Percentiles rank a stretch among this genome's conserved stretches.
These are phyloP conservation scores for Xenopus tropicalis DNA, from an alignment of 2,113 vertebrate species.

Conservation along the genomic window UCB_Xtro_10.0 CM004447.2:11511501-11512000, in stretches of 20 bases:
- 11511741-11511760: not conserved
- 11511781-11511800: constrained; percentile 66
- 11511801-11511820: constrained; percentile 73
- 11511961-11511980: constrained; percentile 55
- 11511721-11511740: not conserved
- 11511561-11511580: not conserved
- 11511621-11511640: not conserved
- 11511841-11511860: constrained; percentile 68
- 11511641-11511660: not conserved
- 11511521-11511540: not conserved
- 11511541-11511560: not conserved
- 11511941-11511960: constrained; percentile 53
- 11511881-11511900: constrained; percentile 85
- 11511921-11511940: constrained; percentile 7
- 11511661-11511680: constrained; percentile 6
- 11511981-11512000: constrained; percentile 49
- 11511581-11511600: not conserved
- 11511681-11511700: not conserved
- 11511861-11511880: constrained; percentile 91
- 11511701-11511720: not conserved
- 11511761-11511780: constrained; percentile 66
- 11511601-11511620: constrained; percentile 7
- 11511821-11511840: constrained; percentile 83
- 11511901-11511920: constrained; percentile 50
- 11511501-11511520: not conserved